Evolutionary conservation across 2,888 invertebrate genomes (phyloP), one percentile per base, ranked within the genome.

Genomic region (Nymphalis urticae): DNA sequence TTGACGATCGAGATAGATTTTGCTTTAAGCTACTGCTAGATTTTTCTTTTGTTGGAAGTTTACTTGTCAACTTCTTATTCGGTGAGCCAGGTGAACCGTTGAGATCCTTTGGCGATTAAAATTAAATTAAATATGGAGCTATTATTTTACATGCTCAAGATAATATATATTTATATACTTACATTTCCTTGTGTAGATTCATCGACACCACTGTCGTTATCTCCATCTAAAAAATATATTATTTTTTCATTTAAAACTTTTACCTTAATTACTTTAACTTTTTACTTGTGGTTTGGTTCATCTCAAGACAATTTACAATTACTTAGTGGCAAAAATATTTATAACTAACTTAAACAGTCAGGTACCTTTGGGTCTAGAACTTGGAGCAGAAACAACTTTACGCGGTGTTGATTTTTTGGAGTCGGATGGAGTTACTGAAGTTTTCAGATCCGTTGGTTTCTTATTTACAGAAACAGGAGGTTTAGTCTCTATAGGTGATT

Each of bases 131-230:
- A 48, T 17, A 24, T 21, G 17, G 24, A 64, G 66, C 19, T 36
- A 48, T 48, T 47, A 62, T 17, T 36, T 54, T 16, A 54, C 13
- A 3, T 3, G 42, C 4, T 42, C 50, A 50, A 50, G 1, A n/a
- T n/a, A 50, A 50, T 17, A 50, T 19, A n/a, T 50, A 0, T 50
- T 7, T 19, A 56, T 64, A 42, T 9, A 93, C 96, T 94, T 91
- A 97, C 96, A 92, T 96, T 95, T 88, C 96, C 95, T 88, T 96
- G 96, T 66, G 96, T 96, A 69, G 96, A 95, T 85, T 96, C 96
- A 85, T 96, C 96, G 47, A 96, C 96, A 58, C 96, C 96, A 82
- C 96, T 96, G 80, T 97, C 97, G 79, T 96, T 96, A 84, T 96
- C 96, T 50, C 96, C 96, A 92, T 96, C 97, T 97, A 94, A 75